These are phyloP conservation scores for Spea hammondii DNA, from an alignment of 2,797 vertebrate genomes.

Conservation along the genomic window DNA sequence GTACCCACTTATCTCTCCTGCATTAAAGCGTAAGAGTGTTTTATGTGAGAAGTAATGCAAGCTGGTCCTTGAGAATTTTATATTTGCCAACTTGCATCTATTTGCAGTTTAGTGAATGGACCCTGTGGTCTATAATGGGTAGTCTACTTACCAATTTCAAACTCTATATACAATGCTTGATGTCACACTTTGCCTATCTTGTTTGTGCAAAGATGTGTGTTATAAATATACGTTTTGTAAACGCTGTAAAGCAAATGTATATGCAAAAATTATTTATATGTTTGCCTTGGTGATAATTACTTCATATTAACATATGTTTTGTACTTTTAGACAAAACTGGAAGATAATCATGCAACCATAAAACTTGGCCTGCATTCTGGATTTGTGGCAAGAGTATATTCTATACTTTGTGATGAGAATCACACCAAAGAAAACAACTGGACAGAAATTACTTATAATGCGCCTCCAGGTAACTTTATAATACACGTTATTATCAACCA, in stretches of 20 bases:
- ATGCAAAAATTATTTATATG: background rate
- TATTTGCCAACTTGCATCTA: too few relatives aligned
- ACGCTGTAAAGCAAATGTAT: background rate
- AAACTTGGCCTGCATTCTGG: slow-evolving; percentile 14
- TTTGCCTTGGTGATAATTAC: background rate
- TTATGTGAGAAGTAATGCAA: too few relatives aligned
- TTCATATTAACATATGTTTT: background rate
- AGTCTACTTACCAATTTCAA: too few relatives aligned
- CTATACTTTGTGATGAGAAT: background rate
- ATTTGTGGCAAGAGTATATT: slow-evolving; percentile 14
- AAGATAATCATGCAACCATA: slow-evolving; percentile 1
- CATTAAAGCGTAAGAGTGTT: too few relatives aligned
- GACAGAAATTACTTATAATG: slow-evolving; percentile 21
- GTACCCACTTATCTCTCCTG: too few relatives aligned
- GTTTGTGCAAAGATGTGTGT: background rate
- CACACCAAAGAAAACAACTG: background rate
- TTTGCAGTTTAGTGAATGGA: too few relatives aligned
- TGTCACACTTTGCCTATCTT: too few relatives aligned
- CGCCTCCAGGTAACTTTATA: slow-evolving; percentile 6
- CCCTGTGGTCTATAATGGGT: too few relatives aligned
- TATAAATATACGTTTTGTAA: background rate
- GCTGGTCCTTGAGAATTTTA: too few relatives aligned
- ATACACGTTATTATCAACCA: background rate
- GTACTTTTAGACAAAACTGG: slow-evolving; percentile 1
- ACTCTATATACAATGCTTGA: too few relatives aligned